These are phyloP conservation scores for Micronycteris hirsuta DNA, from an alignment of 2,113 vertebrate genomes.

Conservation along the genomic window DNA sequence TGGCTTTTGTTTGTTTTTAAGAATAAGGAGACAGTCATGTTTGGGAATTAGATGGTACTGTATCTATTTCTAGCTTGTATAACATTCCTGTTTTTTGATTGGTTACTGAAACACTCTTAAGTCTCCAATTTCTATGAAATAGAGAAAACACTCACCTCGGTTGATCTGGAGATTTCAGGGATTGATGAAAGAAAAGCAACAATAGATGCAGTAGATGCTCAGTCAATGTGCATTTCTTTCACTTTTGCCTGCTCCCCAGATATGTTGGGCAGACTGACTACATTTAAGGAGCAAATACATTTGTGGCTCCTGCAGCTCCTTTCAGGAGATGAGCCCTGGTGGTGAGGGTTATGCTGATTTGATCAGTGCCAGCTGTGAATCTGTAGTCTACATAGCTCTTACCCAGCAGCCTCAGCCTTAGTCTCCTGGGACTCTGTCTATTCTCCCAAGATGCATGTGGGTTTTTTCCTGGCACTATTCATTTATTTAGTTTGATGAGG, in stretches of 20 bases:
- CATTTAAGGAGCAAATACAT: not conserved
- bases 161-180: not conserved
- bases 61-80: not conserved
- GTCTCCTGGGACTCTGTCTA: not conserved
- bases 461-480: not conserved
- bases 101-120: not conserved
- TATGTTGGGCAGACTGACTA: not conserved
- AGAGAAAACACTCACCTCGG: not conserved
- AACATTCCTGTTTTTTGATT: not conserved
- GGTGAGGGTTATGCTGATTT: not conserved
- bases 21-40: not conserved
- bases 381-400: not conserved
- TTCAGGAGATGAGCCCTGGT: not conserved
- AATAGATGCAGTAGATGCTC: not conserved
- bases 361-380: not conserved
- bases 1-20: slow-evolving; percentile 34
- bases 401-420: not conserved
- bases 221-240: not conserved
- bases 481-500: not conserved
- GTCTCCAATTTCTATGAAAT: not conserved
- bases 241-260: not conserved
- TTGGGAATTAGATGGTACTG: not conserved
- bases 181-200: not conserved
- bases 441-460: not conserved
- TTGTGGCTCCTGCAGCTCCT: not conserved